Evolutionary conservation across 2,888 invertebrate species (phyloP).

Genomic region (Chouioia cunea): DNA sequence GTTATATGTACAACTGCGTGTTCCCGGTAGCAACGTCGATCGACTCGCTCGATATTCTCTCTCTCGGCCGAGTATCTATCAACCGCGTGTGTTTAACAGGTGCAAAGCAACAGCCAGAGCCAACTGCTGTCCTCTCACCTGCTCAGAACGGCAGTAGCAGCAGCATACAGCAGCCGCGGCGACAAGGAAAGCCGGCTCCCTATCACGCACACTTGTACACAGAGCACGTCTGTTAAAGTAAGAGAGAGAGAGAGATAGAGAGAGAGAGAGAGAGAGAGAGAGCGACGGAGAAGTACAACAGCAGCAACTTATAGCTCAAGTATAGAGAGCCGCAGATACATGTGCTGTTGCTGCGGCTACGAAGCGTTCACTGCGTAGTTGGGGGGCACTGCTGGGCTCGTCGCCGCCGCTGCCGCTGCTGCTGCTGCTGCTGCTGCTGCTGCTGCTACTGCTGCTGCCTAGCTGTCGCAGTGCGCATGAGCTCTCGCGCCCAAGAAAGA

Average conservation of each 20-base stretch:
- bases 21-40: background rate
- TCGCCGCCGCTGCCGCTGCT: background rate
- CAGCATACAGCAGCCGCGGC: no score
- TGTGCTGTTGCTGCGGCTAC: constrained; percentile 22
- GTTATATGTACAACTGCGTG: background rate
- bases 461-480: background rate
- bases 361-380: constrained; percentile 46
- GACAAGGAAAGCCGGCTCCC: no score
- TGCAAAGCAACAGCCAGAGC: background rate
- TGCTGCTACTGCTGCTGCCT: no score
- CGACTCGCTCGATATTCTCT: background rate
- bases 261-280: no score
- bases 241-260: no score
- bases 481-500: constrained; percentile 6
- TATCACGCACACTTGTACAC: no score
- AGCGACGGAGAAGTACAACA: no score
- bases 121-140: background rate
- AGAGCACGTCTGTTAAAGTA: no score
- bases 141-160: no score
- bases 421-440: background rate
- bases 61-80: background rate
- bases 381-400: constrained; percentile 26
- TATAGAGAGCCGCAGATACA: background rate
- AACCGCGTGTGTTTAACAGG: background rate
- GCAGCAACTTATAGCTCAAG: no score